Percentiles rank a stretch among this genome's conserved stretches.
Evolutionary conservation across 2,797 vertebrate genomes (phyloP).

Genomic region (Karalla daura): DNA sequence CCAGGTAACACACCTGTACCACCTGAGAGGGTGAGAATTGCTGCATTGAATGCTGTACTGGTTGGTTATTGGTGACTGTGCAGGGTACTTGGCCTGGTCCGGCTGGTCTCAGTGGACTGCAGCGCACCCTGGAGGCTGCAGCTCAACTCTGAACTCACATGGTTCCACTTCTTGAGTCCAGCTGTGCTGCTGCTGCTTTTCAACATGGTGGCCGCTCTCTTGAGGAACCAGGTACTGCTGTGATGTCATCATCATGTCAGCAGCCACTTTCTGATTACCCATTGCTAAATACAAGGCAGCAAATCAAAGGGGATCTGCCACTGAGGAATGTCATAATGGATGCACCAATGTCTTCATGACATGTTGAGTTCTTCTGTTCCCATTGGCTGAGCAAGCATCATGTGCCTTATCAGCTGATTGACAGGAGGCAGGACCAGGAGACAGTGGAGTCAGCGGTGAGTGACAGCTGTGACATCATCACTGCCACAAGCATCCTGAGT

Average conservation of each 20-base stretch:
- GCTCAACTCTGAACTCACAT: constrained; percentile 84
- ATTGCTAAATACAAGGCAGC: too few relatives aligned
- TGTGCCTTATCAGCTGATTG: constrained; percentile 70
- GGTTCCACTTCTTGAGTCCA: constrained; percentile 91
- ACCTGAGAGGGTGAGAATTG: too few relatives aligned
- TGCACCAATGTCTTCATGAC: not conserved
- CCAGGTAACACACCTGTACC: not conserved
- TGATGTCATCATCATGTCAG: not conserved
- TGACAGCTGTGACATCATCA: constrained; percentile 37
- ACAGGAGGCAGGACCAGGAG: constrained; percentile 39
- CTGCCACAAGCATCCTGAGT: constrained; percentile 36
- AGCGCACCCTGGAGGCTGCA: constrained; percentile 91
- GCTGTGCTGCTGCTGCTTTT: constrained; percentile 91
- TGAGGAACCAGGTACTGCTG: constrained; percentile 56
- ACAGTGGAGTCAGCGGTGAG: constrained; percentile 26
- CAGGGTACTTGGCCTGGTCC: constrained; percentile 92
- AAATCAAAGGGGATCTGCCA: too few relatives aligned
- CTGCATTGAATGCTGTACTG: too few relatives aligned
- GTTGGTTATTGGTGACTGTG: too few relatives aligned
- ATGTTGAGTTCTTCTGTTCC: not conserved
- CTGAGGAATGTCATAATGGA: too few relatives aligned
- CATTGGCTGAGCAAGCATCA: constrained; percentile 31
- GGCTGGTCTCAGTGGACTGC: constrained; percentile 89
- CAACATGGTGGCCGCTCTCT: constrained; percentile 89
- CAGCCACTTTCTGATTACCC: too few relatives aligned